Evolutionary conservation across 2,113 vertebrate species (phyloP), one percentile per base, ranked within the genome.

Genomic region (Oriolus oriolus): DNA sequence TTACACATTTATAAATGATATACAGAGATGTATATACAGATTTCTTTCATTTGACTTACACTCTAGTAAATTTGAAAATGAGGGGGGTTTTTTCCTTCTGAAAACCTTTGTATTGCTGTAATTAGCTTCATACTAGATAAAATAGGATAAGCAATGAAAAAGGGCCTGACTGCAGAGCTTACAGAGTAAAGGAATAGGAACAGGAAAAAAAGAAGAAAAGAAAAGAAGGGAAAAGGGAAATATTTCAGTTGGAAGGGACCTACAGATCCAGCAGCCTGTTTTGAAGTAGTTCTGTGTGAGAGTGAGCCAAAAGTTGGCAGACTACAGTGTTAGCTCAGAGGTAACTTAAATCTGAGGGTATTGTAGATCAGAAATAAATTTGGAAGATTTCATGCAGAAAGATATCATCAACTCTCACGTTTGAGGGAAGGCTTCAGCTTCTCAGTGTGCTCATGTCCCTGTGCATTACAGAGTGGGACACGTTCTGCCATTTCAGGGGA

Each of bases 31-130:
- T 21, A 44, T 33, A 68, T 23, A 28, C 8, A 63, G 14, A 80
- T 84, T 76, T 90, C 39, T 86, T 73, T 66, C 68, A 63, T 93
- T 91, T 89, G 21, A 45, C 41, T 84, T 77, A 74, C 35, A 45
- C 18, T 54, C 61, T 17, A 30, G 21, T 59, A 53, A 80, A 71
- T 93, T 61, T 74, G 41, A 84, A 91, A 83, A 85, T 13, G 1
- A 79, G 21, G 21, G 21, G 7, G 3, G 1, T 10, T 74, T 69
- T 84, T 93, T 89, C 23, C 21, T 76, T 83, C 35, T 83, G 19
- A 53, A 60, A 92, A n/a, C 23, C 18, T 70, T 93, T 65, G 20
- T 57, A 50, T 50, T 68, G 19, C 41, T 80, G 1, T 65, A 80
- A 65, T 37, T 80, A 83, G 42, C 60, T 88, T 93, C 20, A 60